phyloP scores from a whole-genome alignment of 2,888 invertebrate species.

The Drosophila prostipennis region DNA sequence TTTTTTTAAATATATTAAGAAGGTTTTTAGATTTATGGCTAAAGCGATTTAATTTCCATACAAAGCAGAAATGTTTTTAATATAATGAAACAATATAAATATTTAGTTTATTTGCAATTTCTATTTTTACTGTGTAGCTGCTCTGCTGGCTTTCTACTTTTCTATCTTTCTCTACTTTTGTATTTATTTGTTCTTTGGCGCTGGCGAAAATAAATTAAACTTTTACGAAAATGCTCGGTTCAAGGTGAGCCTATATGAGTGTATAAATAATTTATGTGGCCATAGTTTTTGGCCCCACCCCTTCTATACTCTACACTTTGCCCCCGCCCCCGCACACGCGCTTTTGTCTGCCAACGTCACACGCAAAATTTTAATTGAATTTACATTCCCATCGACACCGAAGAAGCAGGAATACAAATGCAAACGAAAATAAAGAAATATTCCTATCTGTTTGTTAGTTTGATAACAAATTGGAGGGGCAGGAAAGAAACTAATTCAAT shows the following conservation, averaged over 20 bases:
- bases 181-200: conserved; percentile 46
- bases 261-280: conserved; percentile 56
- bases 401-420: conserved; percentile 14
- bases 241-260: conserved; percentile 57
- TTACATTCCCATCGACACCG: conserved; percentile 58
- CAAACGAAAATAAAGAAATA: conserved; percentile 51
- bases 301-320: conserved; percentile 15
- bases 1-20: too few species aligned
- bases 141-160: conserved; percentile 5
- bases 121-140: conserved; percentile 3
- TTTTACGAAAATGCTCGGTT: conserved; percentile 57
- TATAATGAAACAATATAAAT: too few species aligned
- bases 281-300: conserved; percentile 19
- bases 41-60: too few species aligned
- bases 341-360: conserved; percentile 56
- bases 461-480: conserved; percentile 57
- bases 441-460: conserved; percentile 46
- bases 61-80: too few species aligned
- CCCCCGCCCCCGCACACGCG: conserved; percentile 32
- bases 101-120: neutral
- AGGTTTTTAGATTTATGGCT: too few species aligned
- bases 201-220: conserved; percentile 48
- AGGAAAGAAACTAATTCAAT: conserved; percentile 69
- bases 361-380: conserved; percentile 77
- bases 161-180: conserved; percentile 16